Evolutionary conservation across 2,888 invertebrate genomes (phyloP), one percentile per base, ranked within the genome.

Genomic region (Lampropteryx suffumata): DNA sequence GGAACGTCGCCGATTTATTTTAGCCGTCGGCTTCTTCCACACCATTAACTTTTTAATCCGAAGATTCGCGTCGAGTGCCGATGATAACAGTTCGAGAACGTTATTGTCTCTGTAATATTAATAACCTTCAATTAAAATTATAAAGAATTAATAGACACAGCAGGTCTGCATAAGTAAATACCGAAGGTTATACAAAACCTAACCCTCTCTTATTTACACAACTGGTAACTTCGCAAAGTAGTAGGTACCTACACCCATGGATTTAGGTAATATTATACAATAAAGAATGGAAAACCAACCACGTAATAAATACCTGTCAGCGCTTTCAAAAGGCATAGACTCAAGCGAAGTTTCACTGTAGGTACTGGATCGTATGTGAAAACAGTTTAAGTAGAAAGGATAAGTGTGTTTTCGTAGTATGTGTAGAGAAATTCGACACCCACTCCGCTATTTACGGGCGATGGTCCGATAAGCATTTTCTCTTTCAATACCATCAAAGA

Each of bases 391-490:
- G 79, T 80, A 80, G 76, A 85, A 86, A 81, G 84, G 85, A 84
- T 84, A 84, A 83, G 81, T 84, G 83, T 85, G 82, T 86, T 85
- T 86, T 84, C 82, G 79, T 74, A 79, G 73, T 74, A 79, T 80
- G 80, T 84, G 81, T 79, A 78, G 82, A 82, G 82, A 82, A 85
- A 84, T 82, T 84, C 83, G 80, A 84, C 83, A 84, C 84, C 78
- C 82, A 79, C 79, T 83, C 79, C 70, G 77, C 82, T 86, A 84
- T 86, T 85, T 86, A 84, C 82, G 77, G 75, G 77, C 82, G 84
- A 85, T 84, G 81, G 84, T 75, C 80, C 86, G 86, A 86, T 87
- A 87, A 84, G 84, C 82, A 84, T 86, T 87, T 84, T 83, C 85
- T 82, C 82, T 84, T 86, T 87, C 87, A 86, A 85, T 84, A 81